Percentiles rank a stretch among this genome's conserved stretches.
phyloP scores from a whole-genome alignment of 1,140 invertebrate genomes.

The Oncopeltus fasciatus region DNA sequence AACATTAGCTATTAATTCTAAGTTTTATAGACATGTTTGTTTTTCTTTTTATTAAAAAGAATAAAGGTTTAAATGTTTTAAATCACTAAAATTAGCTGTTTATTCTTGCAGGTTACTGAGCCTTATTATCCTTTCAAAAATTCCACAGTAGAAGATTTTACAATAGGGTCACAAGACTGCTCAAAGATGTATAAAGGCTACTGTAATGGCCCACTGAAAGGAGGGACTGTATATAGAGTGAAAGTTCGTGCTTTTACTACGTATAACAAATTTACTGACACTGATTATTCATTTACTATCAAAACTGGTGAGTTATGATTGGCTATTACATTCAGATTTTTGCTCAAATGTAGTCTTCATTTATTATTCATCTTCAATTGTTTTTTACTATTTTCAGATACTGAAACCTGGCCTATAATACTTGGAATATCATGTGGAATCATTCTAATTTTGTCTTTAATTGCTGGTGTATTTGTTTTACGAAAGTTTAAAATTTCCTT shows the following conservation, averaged over 20 bases:
- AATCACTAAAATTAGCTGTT: too few species aligned
- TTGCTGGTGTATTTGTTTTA: slow-evolving; percentile 38
- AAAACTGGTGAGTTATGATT: slow-evolving; percentile 46
- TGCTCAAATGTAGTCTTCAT: too few species aligned
- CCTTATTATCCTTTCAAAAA: slow-evolving; percentile 79
- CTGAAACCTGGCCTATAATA: slow-evolving; percentile 68
- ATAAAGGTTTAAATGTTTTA: too few species aligned
- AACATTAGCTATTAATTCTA: too few species aligned
- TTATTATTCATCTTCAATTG: not conserved
- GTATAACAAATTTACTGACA: slow-evolving; percentile 82
- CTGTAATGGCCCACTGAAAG: slow-evolving; percentile 83
- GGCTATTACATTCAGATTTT: not conserved
- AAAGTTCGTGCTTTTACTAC: slow-evolving; percentile 88
- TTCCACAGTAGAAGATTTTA: slow-evolving; percentile 68
- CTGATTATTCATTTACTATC: slow-evolving; percentile 71
- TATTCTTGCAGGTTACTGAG: slow-evolving; percentile 48
- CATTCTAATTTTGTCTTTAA: slow-evolving; percentile 41
- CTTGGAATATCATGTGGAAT: slow-evolving; percentile 57
- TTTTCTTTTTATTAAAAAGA: too few species aligned
- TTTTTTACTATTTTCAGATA: slow-evolving; percentile 36
- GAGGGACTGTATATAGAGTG: slow-evolving; percentile 75
- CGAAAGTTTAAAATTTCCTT: slow-evolving; percentile 40
- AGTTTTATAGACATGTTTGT: too few species aligned
- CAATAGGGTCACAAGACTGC: slow-evolving; percentile 66
- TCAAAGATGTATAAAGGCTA: slow-evolving; percentile 57